These are phyloP conservation scores for Chauna torquata DNA, from an alignment of 2,113 vertebrate genomes.

Conservation along the genomic window DNA sequence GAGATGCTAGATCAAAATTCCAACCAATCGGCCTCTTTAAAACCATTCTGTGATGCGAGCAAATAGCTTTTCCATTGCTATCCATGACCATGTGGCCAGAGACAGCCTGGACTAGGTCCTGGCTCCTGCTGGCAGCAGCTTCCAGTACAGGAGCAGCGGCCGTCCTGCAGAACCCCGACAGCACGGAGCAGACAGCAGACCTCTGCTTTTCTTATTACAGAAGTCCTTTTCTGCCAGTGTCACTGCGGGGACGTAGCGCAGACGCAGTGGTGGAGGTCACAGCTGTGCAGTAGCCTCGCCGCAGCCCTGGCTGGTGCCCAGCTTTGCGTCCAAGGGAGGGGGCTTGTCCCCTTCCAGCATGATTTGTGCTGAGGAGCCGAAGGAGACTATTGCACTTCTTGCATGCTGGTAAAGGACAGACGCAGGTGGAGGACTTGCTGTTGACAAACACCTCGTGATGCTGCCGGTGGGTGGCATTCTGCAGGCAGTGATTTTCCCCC, in stretches of 20 bases:
- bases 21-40: not conserved
- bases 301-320: too few species aligned
- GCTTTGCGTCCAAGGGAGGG: not conserved
- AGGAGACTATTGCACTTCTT: not conserved
- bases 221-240: too few species aligned
- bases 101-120: not conserved
- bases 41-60: not conserved
- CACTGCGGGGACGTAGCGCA: too few species aligned
- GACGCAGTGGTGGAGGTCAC: too few species aligned
- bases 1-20: not conserved
- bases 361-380: not conserved
- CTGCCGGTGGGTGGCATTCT: not conserved
- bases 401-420: not conserved
- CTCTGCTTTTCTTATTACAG: too few species aligned
- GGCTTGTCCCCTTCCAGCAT: not conserved
- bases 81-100: not conserved
- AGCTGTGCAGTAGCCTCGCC: too few species aligned
- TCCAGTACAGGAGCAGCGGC: not conserved
- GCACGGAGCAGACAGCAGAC: too few species aligned
- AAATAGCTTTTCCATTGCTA: not conserved
- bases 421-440: not conserved
- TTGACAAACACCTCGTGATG: not conserved
- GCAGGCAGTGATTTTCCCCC: too few species aligned
- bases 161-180: too few species aligned
- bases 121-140: not conserved